A percentile compares a stretch with the other conserved stretches of the same genome.
phyloP scores from a whole-genome alignment of 2,888 invertebrate species.

The Trissoscelio sp. region DNA sequence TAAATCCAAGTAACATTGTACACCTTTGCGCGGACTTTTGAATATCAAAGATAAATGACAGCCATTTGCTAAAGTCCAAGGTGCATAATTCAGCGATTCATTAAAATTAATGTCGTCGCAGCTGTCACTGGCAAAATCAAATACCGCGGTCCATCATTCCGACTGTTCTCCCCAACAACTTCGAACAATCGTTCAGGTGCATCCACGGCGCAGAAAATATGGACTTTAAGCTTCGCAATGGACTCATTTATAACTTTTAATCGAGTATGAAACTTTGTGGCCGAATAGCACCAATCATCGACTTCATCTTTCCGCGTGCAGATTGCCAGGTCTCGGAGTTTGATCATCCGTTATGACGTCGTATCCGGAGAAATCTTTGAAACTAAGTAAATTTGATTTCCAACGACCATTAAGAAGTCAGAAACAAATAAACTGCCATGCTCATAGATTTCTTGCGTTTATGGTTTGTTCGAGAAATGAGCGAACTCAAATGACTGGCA shows the following conservation, averaged over 20 bases:
- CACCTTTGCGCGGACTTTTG: conserved; percentile 13
- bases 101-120: conserved; percentile 51
- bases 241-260: conserved; percentile 81
- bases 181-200: conserved; percentile 48
- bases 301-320: conserved; percentile 59
- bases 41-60: conserved; percentile 42
- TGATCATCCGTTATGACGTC: conserved; percentile 71
- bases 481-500: too few species aligned
- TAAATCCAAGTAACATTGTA: conserved; percentile 30
- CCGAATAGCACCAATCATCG: conserved; percentile 74
- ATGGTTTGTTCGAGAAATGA: too few species aligned
- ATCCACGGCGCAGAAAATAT: conserved; percentile 43
- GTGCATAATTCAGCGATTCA: conserved; percentile 44
- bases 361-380: conserved; percentile 67
- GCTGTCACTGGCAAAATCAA: conserved; percentile 44
- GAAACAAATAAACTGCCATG: conserved; percentile 47
- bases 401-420: conserved; percentile 36
- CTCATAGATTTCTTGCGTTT: conserved; percentile 29
- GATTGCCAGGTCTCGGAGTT: conserved; percentile 61
- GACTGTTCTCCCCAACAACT: conserved; percentile 15
- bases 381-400: conserved; percentile 64
- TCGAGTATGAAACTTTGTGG: conserved; percentile 78
- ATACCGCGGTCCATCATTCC: conserved; percentile 37
- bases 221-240: conserved; percentile 68
- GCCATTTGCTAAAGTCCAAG: conserved; percentile 30